phyloP scores from a whole-genome alignment of 2,888 invertebrate species.

The Conus canariensis region DNA sequence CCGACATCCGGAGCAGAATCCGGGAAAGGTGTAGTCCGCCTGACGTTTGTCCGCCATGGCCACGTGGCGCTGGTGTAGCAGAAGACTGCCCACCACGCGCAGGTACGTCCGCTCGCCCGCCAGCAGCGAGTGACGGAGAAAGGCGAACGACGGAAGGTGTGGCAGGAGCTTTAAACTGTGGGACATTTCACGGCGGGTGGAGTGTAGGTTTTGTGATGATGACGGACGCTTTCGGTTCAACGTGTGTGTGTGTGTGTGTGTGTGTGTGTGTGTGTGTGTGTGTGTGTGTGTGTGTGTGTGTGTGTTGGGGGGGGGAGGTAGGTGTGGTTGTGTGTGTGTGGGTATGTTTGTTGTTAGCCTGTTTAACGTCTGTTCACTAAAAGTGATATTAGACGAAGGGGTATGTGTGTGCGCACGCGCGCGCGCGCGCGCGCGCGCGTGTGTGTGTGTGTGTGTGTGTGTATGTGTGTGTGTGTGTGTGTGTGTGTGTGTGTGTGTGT shows the following conservation, averaged over 20 bases:
- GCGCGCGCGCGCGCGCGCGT: no score
- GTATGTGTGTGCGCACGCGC: no score
- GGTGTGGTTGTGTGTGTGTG: not conserved
- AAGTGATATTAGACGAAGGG: no score
- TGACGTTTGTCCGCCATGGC: conserved; percentile 61
- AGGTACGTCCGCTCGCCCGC: conserved; percentile 62
- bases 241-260: no score
- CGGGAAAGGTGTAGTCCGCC: conserved; percentile 66
- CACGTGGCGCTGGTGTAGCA: conserved; percentile 62
- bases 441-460: not conserved
- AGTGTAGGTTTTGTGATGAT: no score
- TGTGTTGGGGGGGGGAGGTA: no score
- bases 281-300: no score
- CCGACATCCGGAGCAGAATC: conserved; percentile 68
- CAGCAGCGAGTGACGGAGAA: conserved; percentile 55
- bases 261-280: no score
- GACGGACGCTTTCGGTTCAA: no score
- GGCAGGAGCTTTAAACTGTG: conserved; percentile 65
- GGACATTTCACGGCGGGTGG: no score
- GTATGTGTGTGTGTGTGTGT: not conserved
- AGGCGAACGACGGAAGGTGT: conserved; percentile 62
- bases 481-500: not conserved
- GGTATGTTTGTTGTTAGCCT: not conserved
- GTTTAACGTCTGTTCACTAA: no score
- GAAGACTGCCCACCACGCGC: conserved; percentile 64